A percentile compares a stretch with the other conserved stretches of the same genome.
Conservation (phyloP, 2,888 invertebrate genomes). For the Idaea straminata region DNA sequence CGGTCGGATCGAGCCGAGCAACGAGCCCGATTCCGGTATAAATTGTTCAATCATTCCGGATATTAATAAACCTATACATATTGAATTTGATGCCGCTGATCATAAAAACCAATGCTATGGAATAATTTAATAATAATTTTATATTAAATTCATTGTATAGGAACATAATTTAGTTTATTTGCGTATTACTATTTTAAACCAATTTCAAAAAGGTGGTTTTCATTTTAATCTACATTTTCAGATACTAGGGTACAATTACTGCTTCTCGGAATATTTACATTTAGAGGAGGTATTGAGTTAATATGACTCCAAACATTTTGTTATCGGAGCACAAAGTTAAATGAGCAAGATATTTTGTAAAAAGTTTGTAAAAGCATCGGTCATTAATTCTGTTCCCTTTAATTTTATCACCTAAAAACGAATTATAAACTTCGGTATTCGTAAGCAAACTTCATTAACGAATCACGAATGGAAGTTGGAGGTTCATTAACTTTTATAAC, state of each 20-base stretch:
- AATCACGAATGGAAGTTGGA: constrained; percentile 2
- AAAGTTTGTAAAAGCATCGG: neutral
- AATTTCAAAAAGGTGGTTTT: too few relatives aligned
- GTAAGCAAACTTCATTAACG: constrained; percentile 4
- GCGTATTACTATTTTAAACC: too few relatives aligned
- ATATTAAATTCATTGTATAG: too few relatives aligned
- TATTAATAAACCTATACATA: constrained; percentile 17
- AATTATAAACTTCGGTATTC: neutral
- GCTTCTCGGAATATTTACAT: too few relatives aligned
- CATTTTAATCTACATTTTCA: too few relatives aligned
- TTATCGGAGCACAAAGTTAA: neutral
- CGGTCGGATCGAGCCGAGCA: constrained; percentile 11
- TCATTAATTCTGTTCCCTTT: neutral
- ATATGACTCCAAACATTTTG: neutral
- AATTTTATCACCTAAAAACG: neutral
- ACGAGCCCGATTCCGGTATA: constrained; percentile 12
- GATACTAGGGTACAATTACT: too few relatives aligned
- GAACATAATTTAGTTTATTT: too few relatives aligned
- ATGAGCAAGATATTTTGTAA: neutral
- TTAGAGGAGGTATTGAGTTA: neutral
- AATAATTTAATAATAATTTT: neutral
- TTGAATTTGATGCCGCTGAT: constrained; percentile 8
- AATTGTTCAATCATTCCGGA: constrained; percentile 24
- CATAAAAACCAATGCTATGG: neutral
- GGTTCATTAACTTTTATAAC: constrained; percentile 2